phyloP scores from a whole-genome alignment of 2,113 vertebrate genomes.

The Mus pahari region DNA sequence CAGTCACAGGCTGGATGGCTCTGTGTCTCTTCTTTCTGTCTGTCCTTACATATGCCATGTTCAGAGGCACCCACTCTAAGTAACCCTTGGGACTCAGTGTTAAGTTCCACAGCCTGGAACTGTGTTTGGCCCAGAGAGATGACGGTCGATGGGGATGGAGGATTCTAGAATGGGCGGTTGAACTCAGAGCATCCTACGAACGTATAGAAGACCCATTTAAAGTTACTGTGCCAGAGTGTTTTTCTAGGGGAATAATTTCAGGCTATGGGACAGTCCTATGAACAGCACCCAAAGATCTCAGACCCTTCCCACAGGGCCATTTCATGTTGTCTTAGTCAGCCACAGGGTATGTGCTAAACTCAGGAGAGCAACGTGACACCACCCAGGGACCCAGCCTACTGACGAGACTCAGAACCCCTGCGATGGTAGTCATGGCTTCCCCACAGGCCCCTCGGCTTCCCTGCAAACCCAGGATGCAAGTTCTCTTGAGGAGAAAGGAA shows the following conservation, averaged over 20 bases:
- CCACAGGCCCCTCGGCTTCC: background rate
- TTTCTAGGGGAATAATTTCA: background rate
- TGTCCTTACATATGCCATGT: background rate
- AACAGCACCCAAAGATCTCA: background rate
- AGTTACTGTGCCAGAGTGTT: background rate
- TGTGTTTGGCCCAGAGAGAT: background rate
- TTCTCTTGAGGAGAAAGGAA: background rate
- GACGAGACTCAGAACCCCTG: background rate
- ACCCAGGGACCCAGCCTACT: fast-evolving
- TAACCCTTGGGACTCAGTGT: background rate
- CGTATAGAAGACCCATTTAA: background rate
- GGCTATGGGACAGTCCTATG: background rate
- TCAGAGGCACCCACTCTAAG: background rate
- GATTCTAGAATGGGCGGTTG: background rate
- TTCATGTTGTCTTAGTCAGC: background rate
- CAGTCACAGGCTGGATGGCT: background rate
- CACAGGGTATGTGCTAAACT: background rate
- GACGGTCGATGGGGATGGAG: background rate
- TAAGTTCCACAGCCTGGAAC: background rate
- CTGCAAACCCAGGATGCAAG: background rate
- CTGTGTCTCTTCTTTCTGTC: background rate
- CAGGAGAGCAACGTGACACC: background rate
- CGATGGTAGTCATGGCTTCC: background rate
- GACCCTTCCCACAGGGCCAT: background rate
- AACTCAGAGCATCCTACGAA: background rate